Evolutionary conservation across 2,113 vertebrate genomes (phyloP).

Genomic region (Tauraco erythrolophus): DNA sequence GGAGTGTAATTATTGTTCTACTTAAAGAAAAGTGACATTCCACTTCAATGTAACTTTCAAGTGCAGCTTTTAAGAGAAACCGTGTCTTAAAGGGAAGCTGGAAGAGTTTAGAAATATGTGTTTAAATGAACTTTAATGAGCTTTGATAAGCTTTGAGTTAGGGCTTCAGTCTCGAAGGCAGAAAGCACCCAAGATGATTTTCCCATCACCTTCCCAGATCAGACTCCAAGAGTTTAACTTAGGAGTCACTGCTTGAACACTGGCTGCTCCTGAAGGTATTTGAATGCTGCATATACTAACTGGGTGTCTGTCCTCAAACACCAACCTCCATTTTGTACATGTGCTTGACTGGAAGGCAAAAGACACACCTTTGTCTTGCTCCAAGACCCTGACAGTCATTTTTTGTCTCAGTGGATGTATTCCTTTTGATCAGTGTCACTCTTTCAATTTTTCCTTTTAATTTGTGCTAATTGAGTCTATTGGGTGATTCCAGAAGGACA

Average conservation of each 20-base stretch:
- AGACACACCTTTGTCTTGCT: background rate
- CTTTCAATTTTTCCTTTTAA: background rate
- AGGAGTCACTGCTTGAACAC: background rate
- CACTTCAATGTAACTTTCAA: slow-evolving; percentile 31
- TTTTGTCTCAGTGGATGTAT: background rate
- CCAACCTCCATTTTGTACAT: background rate
- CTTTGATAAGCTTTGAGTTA: background rate
- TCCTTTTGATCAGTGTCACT: background rate
- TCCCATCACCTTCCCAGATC: background rate
- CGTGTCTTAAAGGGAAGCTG: background rate
- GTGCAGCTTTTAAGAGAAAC: slow-evolving; percentile 27
- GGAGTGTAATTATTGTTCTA: slow-evolving; percentile 9
- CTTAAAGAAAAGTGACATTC: slow-evolving; percentile 48
- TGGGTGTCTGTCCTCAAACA: background rate
- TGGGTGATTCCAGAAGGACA: background rate
- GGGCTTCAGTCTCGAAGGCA: background rate
- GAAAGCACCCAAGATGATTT: background rate
- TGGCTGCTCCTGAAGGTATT: background rate
- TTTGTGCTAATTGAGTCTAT: background rate
- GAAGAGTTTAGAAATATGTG: background rate
- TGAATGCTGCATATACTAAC: background rate
- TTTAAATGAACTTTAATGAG: slow-evolving; percentile 7
- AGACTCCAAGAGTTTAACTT: background rate
- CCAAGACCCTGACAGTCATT: background rate
- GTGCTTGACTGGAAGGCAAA: background rate